Evolutionary conservation across 2,888 invertebrate genomes (phyloP).

Genomic region (Adineta ricciae): DNA sequence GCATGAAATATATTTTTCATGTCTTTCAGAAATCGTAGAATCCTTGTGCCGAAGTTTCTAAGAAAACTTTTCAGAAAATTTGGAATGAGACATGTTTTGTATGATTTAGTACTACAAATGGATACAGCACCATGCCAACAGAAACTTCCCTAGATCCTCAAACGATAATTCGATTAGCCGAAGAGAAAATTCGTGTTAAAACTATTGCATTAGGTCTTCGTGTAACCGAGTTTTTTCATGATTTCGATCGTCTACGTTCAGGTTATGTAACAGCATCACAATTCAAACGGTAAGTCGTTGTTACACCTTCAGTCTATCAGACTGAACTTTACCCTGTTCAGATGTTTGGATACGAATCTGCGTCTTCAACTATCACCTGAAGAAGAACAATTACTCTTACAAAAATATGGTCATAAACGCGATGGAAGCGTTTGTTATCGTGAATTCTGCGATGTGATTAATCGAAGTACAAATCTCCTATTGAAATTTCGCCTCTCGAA

Average conservation of each 20-base stretch:
- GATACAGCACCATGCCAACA: neutral
- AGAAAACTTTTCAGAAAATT: neutral
- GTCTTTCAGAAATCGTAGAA: neutral
- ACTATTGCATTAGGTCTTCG: conserved; percentile 45
- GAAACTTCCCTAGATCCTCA: neutral
- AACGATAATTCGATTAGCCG: conserved; percentile 26
- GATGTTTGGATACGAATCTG: conserved; percentile 47
- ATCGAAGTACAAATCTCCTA: conserved; percentile 36
- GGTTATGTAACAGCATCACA: conserved; percentile 48
- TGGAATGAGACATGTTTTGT: neutral
- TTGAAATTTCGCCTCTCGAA: no score
- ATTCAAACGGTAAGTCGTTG: neutral
- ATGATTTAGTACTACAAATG: neutral
- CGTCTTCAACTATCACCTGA: conserved; percentile 42
- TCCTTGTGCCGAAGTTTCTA: neutral
- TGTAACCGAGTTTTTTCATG: conserved; percentile 47
- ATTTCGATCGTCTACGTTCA: conserved; percentile 47
- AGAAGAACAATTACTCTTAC: conserved; percentile 41
- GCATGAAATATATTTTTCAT: no score
- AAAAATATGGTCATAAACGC: conserved; percentile 42
- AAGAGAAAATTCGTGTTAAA: conserved; percentile 41
- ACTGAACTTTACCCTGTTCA: conserved; percentile 33
- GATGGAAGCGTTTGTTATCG: conserved; percentile 45
- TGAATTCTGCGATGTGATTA: conserved; percentile 45
- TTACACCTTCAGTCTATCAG: neutral